phyloP scores from a whole-genome alignment of 2,888 invertebrate genomes.

The Hofmannophila pseudospretella region DNA sequence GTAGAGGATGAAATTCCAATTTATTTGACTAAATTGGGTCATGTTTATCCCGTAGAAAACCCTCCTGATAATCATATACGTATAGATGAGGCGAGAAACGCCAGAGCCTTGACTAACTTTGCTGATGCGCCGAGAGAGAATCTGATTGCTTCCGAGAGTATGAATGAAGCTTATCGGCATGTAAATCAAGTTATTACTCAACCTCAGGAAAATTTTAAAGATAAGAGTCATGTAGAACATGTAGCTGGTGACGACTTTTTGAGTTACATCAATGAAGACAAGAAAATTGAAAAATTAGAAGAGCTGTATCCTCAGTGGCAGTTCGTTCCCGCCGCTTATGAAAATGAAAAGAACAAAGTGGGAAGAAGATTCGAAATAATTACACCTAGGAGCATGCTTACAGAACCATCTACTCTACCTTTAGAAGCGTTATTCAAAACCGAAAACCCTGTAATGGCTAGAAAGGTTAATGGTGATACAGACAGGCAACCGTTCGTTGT shows the following conservation, averaged over 20 bases:
- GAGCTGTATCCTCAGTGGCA: slow-evolving; percentile 53
- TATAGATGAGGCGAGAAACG: slow-evolving; percentile 72
- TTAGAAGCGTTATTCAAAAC: slow-evolving; percentile 82
- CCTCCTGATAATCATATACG: slow-evolving; percentile 68
- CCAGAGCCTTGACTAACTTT: slow-evolving; percentile 57
- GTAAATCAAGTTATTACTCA: slow-evolving; percentile 37
- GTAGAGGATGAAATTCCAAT: slow-evolving; percentile 79
- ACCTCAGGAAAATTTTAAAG: slow-evolving; percentile 19
- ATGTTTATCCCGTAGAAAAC: slow-evolving; percentile 68
- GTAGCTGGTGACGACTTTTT: slow-evolving; percentile 51
- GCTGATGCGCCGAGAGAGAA: slow-evolving; percentile 62
- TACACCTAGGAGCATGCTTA: slow-evolving; percentile 52
- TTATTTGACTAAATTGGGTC: slow-evolving; percentile 66
- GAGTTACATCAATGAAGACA: slow-evolving; percentile 59
- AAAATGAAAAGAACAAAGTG: slow-evolving; percentile 53
- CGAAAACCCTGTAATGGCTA: slow-evolving; percentile 54
- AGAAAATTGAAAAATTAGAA: slow-evolving; percentile 39
- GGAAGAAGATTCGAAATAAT: slow-evolving; percentile 55
- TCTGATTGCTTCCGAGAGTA: slow-evolving; percentile 68
- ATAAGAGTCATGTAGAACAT: slow-evolving; percentile 37
- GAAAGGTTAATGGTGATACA: slow-evolving; percentile 34
- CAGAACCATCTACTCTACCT: slow-evolving; percentile 81
- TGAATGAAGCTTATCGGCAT: slow-evolving; percentile 69
- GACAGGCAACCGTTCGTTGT: slow-evolving; percentile 63
- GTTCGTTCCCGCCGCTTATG: slow-evolving; percentile 70